Conservation (phyloP, 2,888 invertebrate genomes). For the Temnothorax rugatulus region DNA sequence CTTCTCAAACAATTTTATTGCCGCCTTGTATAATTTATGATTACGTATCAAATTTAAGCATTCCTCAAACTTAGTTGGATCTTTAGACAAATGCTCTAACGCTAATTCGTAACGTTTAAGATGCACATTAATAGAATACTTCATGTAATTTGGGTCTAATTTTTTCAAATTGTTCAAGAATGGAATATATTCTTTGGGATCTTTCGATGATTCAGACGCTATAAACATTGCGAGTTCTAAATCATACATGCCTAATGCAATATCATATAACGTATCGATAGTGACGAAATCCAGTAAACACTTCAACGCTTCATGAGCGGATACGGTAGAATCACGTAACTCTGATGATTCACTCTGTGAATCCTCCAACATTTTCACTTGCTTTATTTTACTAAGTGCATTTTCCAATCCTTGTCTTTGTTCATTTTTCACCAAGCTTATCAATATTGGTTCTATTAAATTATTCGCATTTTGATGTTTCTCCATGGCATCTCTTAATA, state of each 20-base stretch:
- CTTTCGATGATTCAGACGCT: conserved; percentile 95
- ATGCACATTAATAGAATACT: conserved; percentile 92
- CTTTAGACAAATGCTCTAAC: conserved; percentile 89
- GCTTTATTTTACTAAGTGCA: conserved; percentile 90
- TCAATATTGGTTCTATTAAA: conserved; percentile 91
- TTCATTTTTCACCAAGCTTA: conserved; percentile 91
- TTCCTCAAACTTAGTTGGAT: conserved; percentile 88
- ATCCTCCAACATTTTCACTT: conserved; percentile 87
- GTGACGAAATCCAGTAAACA: conserved; percentile 92
- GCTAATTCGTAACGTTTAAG: conserved; percentile 92
- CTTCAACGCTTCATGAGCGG: conserved; percentile 88
- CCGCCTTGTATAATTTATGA: conserved; percentile 91
- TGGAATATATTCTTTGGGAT: conserved; percentile 97
- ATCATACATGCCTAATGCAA: conserved; percentile 95
- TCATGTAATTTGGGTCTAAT: conserved; percentile 91
- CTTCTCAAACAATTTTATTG: conserved; percentile 88
- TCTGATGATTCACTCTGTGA: conserved; percentile 69
- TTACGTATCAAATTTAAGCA: conserved; percentile 91
- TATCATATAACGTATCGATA: conserved; percentile 93
- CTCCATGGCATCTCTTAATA: conserved; percentile 87
- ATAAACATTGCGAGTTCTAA: conserved; percentile 94
- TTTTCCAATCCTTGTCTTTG: conserved; percentile 89
- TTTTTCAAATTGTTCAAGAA: conserved; percentile 92
- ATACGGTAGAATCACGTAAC: conserved; percentile 22
- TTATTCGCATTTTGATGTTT: conserved; percentile 86